phyloP scores from a whole-genome alignment of 2,113 vertebrate genomes.

The Nesogale talazaci region DNA sequence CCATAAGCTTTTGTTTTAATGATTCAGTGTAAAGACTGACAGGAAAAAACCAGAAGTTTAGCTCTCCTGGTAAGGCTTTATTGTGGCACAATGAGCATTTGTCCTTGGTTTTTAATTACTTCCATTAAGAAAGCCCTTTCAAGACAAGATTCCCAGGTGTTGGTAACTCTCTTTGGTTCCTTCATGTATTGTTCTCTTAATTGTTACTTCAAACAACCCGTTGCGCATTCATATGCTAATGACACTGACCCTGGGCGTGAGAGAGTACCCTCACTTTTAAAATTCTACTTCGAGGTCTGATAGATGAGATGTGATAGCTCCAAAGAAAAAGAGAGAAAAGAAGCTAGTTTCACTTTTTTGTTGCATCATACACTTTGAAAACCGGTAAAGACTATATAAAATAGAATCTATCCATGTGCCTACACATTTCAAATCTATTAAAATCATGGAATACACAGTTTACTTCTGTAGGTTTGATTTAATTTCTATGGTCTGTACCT shows the following conservation, averaged over 20 bases:
- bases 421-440: constrained; percentile 41
- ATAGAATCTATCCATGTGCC: constrained; percentile 13
- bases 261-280: constrained; percentile 76
- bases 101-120: constrained; percentile 79
- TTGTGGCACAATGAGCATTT: constrained; percentile 67
- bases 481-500: neutral
- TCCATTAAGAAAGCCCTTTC: constrained; percentile 79
- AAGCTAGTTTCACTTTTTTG: constrained; percentile 74
- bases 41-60: constrained; percentile 53
- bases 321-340: constrained; percentile 80
- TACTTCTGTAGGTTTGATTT: neutral
- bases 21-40: constrained; percentile 15
- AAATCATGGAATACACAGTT: neutral
- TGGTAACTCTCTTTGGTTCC: constrained; percentile 71
- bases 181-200: constrained; percentile 81
- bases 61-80: constrained; percentile 44
- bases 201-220: constrained; percentile 81
- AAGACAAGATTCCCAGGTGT: constrained; percentile 82
- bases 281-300: constrained; percentile 76
- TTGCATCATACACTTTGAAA: constrained; percentile 76
- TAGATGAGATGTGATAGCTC: constrained; percentile 80
- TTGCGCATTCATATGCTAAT: constrained; percentile 83
- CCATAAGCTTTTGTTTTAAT: constrained; percentile 53
- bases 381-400: constrained; percentile 65
- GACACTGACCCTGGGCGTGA: constrained; percentile 73